Percentiles rank a stretch among this genome's conserved stretches.
phyloP scores from a whole-genome alignment of 2,113 vertebrate genomes.

The Anser brachyrhynchus region DNA sequence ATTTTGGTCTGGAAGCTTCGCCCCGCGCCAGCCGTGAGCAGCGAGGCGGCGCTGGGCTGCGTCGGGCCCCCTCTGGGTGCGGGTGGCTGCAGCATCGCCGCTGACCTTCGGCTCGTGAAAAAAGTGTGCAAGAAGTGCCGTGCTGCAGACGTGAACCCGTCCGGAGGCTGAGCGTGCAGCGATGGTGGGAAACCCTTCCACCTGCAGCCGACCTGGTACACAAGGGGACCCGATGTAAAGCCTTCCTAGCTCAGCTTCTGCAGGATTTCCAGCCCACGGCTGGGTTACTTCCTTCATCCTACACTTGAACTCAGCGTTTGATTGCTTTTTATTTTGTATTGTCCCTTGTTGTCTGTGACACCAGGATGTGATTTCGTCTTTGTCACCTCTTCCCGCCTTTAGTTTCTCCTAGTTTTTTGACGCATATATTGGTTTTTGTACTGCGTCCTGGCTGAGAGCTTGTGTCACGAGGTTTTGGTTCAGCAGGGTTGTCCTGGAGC shows the following conservation, averaged over 20 bases:
- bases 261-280: not conserved
- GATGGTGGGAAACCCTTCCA: not conserved
- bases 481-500: not conserved
- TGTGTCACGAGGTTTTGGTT: not conserved
- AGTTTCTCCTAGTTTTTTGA: not conserved
- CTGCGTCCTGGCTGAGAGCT: not conserved
- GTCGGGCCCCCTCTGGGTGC: not conserved
- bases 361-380: not conserved
- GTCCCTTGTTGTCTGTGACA: not conserved
- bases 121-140: not conserved
- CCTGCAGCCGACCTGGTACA: not conserved
- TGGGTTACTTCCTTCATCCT: not conserved
- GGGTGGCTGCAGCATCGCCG: not conserved
- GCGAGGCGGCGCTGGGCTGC: not conserved
- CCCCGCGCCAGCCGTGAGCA: not conserved
- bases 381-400: not conserved
- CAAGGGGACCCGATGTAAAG: not conserved
- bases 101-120: not conserved
- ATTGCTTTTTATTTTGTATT: not conserved
- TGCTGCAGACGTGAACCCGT: not conserved
- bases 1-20: not conserved
- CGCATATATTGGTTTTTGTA: not conserved
- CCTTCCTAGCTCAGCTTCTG: not conserved
- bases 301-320: not conserved
- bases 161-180: not conserved